These are phyloP conservation scores for Synergus laeviventris DNA, from an alignment of 2,888 invertebrate genomes.

Conservation along the genomic window DNA sequence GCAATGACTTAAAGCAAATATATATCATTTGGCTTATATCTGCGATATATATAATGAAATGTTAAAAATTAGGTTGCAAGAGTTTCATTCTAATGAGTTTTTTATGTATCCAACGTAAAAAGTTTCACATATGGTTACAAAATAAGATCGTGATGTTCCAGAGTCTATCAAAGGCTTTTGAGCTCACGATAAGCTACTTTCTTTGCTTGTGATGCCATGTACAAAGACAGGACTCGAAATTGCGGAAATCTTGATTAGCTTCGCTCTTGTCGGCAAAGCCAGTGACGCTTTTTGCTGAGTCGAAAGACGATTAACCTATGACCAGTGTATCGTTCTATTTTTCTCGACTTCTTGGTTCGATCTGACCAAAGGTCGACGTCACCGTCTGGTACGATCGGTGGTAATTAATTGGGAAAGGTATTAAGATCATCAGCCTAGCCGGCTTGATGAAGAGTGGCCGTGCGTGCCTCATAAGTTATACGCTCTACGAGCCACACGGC, in stretches of 20 bases:
- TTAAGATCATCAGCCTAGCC: constrained; percentile 52
- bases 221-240: constrained; percentile 29
- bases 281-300: constrained; percentile 15
- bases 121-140: background rate
- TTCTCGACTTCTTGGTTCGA: background rate
- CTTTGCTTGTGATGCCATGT: constrained; percentile 6
- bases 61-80: no score
- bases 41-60: no score
- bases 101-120: background rate
- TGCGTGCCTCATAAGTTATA: constrained; percentile 57
- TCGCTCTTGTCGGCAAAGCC: constrained; percentile 26
- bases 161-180: constrained; percentile 2
- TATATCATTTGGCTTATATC: background rate
- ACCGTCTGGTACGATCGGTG: background rate
- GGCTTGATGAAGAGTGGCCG: constrained; percentile 10
- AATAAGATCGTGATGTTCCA: constrained; percentile 29
- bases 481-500: constrained; percentile 56
- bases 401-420: constrained; percentile 48
- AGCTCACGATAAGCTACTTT: constrained; percentile 25
- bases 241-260: constrained; percentile 36
- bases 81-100: background rate
- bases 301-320: constrained; percentile 31
- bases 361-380: constrained; percentile 5
- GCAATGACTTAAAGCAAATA: background rate
- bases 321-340: constrained; percentile 7